Conservation (phyloP, 2,113 vertebrate genomes). For the Eulemur rufifrons region DNA sequence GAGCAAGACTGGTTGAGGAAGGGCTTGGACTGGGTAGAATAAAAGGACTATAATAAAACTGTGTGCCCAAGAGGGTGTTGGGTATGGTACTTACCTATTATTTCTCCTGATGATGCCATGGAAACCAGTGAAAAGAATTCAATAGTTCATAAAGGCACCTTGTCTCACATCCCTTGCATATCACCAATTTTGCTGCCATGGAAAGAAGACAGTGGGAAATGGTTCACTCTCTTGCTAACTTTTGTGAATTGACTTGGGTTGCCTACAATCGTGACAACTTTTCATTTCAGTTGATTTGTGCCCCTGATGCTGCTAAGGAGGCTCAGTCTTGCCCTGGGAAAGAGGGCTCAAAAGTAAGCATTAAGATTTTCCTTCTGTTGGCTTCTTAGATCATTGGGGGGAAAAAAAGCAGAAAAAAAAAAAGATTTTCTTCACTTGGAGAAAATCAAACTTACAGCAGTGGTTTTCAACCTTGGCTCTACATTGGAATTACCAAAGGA, state of each 20-base stretch:
- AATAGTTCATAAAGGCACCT: neutral
- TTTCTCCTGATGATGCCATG: neutral
- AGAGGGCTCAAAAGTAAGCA: neutral
- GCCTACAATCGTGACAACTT: neutral
- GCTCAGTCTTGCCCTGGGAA: neutral
- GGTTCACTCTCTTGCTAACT: neutral
- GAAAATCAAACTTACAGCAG: neutral
- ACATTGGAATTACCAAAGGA: neutral
- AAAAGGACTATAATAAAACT: neutral
- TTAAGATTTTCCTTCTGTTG: neutral
- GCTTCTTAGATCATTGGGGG: too few relatives aligned
- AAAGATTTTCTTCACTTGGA: neutral
- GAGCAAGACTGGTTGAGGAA: neutral
- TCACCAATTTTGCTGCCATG: neutral
- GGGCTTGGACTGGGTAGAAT: fast-evolving
- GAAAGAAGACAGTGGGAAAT: neutral
- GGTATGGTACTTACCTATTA: fast-evolving
- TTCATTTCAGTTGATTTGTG: neutral
- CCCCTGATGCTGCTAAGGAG: neutral
- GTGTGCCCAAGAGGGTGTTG: fast-evolving
- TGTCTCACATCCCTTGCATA: neutral
- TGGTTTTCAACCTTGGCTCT: neutral
- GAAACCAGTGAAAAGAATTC: neutral
- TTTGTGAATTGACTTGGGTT: neutral
- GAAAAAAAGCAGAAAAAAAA: too few relatives aligned